Percentiles rank a stretch among this genome's conserved stretches.
These are phyloP conservation scores for Heliothis subflexa DNA, from an alignment of 1,140 invertebrate species.

Conservation along the genomic window DNA sequence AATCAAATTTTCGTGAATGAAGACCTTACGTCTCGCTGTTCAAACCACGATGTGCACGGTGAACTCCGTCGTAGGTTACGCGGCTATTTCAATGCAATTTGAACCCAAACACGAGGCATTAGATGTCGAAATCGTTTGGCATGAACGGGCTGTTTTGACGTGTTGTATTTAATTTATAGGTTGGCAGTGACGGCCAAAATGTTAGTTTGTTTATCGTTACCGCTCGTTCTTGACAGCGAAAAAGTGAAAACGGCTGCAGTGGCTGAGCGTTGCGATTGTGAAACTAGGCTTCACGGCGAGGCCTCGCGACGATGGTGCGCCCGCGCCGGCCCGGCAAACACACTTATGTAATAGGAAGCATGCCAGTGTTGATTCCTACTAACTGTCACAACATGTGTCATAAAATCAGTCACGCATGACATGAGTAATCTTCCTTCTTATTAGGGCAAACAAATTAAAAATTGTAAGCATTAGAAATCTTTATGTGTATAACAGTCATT, in stretches of 20 bases:
- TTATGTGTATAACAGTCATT: conserved; percentile 13
- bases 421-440: neutral
- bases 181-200: conserved; percentile 80
- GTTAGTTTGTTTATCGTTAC: conserved; percentile 85
- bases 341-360: conserved; percentile 66
- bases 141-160: conserved; percentile 56
- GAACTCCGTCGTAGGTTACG: conserved; percentile 64
- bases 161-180: conserved; percentile 50
- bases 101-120: conserved; percentile 63
- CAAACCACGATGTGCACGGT: conserved; percentile 57
- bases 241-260: conserved; percentile 85
- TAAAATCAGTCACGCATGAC: conserved; percentile 20
- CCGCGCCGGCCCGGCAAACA: conserved; percentile 47
- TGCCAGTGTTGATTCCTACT: conserved; percentile 46
- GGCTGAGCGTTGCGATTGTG: conserved; percentile 81
- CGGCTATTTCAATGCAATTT: conserved; percentile 63
- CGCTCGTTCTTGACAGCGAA: conserved; percentile 85
- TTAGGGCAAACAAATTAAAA: neutral
- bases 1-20: conserved; percentile 56
- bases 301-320: conserved; percentile 63
- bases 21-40: conserved; percentile 69
- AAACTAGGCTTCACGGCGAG: conserved; percentile 75
- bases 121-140: conserved; percentile 60
- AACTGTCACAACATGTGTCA: conserved; percentile 39
- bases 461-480: neutral